Base-by-base conservation (phyloP, 2,888 invertebrate genomes). In the Drosophila subquinaria region DNA sequence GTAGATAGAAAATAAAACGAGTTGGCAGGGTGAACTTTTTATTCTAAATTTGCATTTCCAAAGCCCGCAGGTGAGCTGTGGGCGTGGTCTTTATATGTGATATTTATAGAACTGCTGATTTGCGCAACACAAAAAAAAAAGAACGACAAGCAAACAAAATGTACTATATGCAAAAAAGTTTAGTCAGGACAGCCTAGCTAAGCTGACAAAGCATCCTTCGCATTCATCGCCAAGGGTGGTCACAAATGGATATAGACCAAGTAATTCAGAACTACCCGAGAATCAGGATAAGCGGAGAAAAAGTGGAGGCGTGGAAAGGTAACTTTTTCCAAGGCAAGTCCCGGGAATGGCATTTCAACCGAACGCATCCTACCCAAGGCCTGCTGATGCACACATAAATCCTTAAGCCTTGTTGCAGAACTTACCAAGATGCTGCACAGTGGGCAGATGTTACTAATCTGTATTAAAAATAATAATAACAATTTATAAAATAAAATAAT, bases 31-130 rank as follows among this genome's bases (percentile, higher is more conserved):
- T 51, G 53, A 78, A 73, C 70, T 73, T 81, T 69, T 68, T 73
- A 73, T 66, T 68, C 69, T 61, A 70, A 73, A 86, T 88, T 86
- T 88, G 74, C 83, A 88, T 86, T 80, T 73, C 38, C 51, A 69
- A 74, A 74, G 65, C 69, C 74, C 65, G 40, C 73, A 73, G 55
- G 38, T 56, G 67, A 67, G 70, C 53, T 53, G 59, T 68, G 57
- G 56, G 48, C 47, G 64, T 60, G 60, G 66, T 53, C 33, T 64
- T 27, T 74, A 69, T 56, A 75, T 69, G 75, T 68, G 70, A 72
- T 68, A 78, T 68, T 66, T 59, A 63, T 60, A 52, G 45, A 68
- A 50, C 51, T 75, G 55, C 59, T 67, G 79, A 79, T 76, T 86
- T 86, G 64, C 60, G 47, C 59, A 68, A 35, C 47, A 53, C 53